Percentiles rank a stretch among this genome's conserved stretches.
These are phyloP conservation scores for Hylaeus anthracinus DNA, from an alignment of 1,140 invertebrate genomes.

Conservation along the genomic window DNA sequence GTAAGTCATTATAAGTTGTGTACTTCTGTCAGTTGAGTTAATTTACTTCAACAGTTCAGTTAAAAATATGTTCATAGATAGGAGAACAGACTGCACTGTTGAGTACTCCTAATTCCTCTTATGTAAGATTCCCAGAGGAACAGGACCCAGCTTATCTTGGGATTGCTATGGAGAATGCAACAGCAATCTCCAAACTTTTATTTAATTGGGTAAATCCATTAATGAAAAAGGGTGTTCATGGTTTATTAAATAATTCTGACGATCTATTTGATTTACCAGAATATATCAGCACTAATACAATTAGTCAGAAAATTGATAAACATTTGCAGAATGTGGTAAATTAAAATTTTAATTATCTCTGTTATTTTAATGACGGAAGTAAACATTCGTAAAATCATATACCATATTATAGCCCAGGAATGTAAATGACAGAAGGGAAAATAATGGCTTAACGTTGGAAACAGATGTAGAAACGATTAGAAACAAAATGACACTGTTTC, in stretches of 20 bases:
- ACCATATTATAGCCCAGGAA: slow-evolving; percentile 27
- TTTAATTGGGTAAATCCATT: slow-evolving; percentile 95
- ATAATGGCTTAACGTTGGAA: slow-evolving; percentile 32
- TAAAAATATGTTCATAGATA: slow-evolving; percentile 71
- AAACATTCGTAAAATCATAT: neutral
- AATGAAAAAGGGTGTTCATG: slow-evolving; percentile 90
- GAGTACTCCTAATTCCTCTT: slow-evolving; percentile 76
- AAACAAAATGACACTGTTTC: slow-evolving; percentile 85
- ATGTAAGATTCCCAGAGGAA: slow-evolving; percentile 84
- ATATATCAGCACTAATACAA: slow-evolving; percentile 83
- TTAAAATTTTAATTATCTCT: neutral
- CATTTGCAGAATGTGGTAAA: slow-evolving; percentile 65
- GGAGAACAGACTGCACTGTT: slow-evolving; percentile 78
- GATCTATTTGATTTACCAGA: slow-evolving; percentile 94
- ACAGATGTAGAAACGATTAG: slow-evolving; percentile 33
- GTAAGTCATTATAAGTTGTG: slow-evolving; percentile 75
- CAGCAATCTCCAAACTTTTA: slow-evolving; percentile 87
- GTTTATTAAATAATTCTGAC: slow-evolving; percentile 87
- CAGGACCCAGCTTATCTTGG: slow-evolving; percentile 87
- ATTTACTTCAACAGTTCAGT: neutral
- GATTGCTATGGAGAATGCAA: slow-evolving; percentile 89
- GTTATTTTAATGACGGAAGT: neutral
- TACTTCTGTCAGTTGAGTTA: neutral
- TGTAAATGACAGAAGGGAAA: slow-evolving; percentile 31
- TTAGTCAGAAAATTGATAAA: slow-evolving; percentile 83